Evolutionary conservation across 2,113 vertebrate genomes (phyloP), one percentile per base, ranked within the genome.

Genomic region (Takifugu flavidus): DNA sequence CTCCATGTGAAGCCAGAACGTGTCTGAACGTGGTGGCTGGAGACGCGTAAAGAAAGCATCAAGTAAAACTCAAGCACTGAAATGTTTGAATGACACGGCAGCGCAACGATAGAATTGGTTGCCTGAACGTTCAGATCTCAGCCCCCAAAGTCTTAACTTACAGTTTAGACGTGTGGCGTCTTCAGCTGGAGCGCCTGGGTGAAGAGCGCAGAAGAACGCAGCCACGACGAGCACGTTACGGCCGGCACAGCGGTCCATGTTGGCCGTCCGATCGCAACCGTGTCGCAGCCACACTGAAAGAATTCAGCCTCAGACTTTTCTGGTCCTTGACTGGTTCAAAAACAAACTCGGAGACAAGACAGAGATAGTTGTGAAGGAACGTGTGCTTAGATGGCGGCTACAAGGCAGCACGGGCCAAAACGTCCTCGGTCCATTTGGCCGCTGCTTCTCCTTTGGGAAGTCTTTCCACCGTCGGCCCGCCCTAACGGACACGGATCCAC

Each of bases 1-100:
- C 86, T 63, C 87, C 73, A 62, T 89, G 72, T 52, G 84, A 76
- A 25, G 70, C 66, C 34, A 84, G 77, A 45, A 87, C 62, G 20
- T 89, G 82, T 75, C 76, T 72, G 34, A 65, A 72, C 56, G 46
- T 67, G 63, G 82, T 86, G 2, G 50, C 62, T 60, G 74, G 49
- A 53, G 25, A 28, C 20, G 34, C 13, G 5, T 4, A 47, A 14
- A 47, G 10, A 47, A 39, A 39, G 7, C 34, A 39, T 10, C 34
- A 20, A 20, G 20, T 20, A 20, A 20, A 20, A 20, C 20, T 20
- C 20, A 20, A 20, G 20, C 20, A 20, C 20, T 20, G 20, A 20
- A 20, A 20, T 20, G 20, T 20, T 20, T 20, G 20, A 20, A 20
- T 20, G 20, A 20, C 20, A 20, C 20, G 20, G 20, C 20, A 20